Conservation (phyloP, 2,888 invertebrate genomes). For the Andrena trimmerana region DNA sequence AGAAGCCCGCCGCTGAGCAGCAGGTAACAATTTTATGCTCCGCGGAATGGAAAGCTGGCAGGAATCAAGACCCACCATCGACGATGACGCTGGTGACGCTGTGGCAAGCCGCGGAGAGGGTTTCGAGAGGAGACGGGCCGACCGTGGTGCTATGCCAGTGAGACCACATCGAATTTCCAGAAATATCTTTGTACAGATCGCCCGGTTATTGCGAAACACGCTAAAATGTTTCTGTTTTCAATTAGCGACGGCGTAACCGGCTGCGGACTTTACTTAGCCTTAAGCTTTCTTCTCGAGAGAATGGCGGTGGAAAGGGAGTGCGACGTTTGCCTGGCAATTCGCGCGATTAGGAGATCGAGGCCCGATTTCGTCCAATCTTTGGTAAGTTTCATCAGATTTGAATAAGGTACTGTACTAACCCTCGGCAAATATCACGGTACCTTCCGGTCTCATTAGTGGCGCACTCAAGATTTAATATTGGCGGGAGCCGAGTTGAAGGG, state of each 20-base stretch:
- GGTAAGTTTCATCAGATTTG: conserved; percentile 72
- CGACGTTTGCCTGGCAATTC: conserved; percentile 85
- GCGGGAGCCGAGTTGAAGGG: too few relatives aligned
- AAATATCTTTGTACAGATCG: conserved; percentile 5
- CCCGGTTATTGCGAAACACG: background rate
- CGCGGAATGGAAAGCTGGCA: conserved; percentile 79
- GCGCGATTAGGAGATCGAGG: conserved; percentile 84
- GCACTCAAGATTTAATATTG: too few relatives aligned
- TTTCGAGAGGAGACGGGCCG: conserved; percentile 78
- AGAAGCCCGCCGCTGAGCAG: conserved; percentile 61
- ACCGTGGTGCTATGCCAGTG: conserved; percentile 85
- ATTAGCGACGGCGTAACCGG: conserved; percentile 85
- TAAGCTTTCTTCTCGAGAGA: conserved; percentile 85
- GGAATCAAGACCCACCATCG: conserved; percentile 73
- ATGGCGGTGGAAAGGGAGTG: conserved; percentile 86
- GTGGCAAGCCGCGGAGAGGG: conserved; percentile 81
- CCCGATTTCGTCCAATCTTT: conserved; percentile 82
- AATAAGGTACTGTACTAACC: background rate
- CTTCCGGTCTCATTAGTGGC: too few relatives aligned
- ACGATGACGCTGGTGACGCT: conserved; percentile 79
- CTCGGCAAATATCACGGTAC: too few relatives aligned
- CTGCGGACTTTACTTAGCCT: conserved; percentile 85
- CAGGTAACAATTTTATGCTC: conserved; percentile 70
- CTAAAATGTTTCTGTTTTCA: background rate
- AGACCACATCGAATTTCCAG: conserved; percentile 56